Evolutionary conservation across 1,140 invertebrate species (phyloP), one percentile per base, ranked within the genome.

Genomic region (Zaprionus lachaisei): DNA sequence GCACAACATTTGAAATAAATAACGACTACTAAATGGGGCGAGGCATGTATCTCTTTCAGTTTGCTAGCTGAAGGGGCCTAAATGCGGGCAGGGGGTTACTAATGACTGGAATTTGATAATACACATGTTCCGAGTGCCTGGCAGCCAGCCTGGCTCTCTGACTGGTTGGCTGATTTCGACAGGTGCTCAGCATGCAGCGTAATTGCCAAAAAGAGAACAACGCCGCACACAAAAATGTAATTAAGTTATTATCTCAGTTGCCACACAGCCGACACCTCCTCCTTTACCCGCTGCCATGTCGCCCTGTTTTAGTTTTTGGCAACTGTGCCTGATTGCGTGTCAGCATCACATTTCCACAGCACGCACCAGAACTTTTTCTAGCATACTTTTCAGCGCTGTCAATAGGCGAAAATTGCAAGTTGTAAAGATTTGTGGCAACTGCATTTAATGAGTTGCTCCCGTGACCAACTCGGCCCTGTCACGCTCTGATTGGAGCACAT

Each of bases 101-200:
- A 90, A 89, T 89, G 84, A 89, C 75, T 84, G 79, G 75, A 81
- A 81, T 81, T 89, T 89, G 84, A 84, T 90, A 89, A 90, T 89
- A 90, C 84, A 89, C 85, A 84, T 89, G 84, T 84, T 79, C 76
- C 71, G 56, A n/a, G 55, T 54, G 44, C 15, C 26, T 69, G 51
- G 3, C 47, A 56, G 28, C n/a, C 31, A 28, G 31, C 5, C 15
- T 34, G 51, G 12, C 26, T 51, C 56, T 17, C 26, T 58, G 64
- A 51, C 34, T 49, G 22, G 51, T 38, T 68, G 51, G 37, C 63
- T 60, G 54, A 57, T 69, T 61, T 79, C 68, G 83, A 70, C 83
- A 86, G 83, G 84, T 87, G 81, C 71, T 72, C 74, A 58, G n/a
- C 54, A 65, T 72, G 79, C 75, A 89, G 49, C 65, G 55, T 87